These are phyloP conservation scores for Noturus placidus DNA, from an alignment of 2,113 vertebrate genomes.

Conservation along the genomic window DNA sequence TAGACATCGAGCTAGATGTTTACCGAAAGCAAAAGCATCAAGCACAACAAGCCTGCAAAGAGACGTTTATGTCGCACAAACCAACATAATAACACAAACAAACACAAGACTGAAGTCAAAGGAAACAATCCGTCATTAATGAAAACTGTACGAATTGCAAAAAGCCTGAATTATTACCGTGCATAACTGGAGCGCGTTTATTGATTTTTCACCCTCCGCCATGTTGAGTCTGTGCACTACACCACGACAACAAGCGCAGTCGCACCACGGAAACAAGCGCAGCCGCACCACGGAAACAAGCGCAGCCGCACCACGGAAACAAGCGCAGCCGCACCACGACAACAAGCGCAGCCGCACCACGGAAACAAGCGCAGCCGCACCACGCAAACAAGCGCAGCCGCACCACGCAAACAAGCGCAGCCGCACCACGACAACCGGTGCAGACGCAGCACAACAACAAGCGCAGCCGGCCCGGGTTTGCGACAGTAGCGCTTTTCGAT, in stretches of 20 bases:
- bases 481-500: neutral
- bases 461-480: neutral
- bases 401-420: too few species aligned
- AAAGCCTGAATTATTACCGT: conserved; percentile 62
- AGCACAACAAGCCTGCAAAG: neutral
- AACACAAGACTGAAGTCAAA: neutral
- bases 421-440: neutral
- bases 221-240: conserved; percentile 62
- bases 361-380: too few species aligned
- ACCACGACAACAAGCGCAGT: neutral
- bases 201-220: conserved; percentile 68
- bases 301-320: too few species aligned
- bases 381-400: too few species aligned
- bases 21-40: conserved; percentile 5
- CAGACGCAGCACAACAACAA: too few species aligned
- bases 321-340: neutral
- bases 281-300: neutral
- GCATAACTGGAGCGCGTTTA: conserved; percentile 66
- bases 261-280: neutral
- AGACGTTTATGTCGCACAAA: neutral
- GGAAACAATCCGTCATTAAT: neutral
- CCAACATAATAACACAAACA: too few species aligned
- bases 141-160: conserved; percentile 26
- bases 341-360: too few species aligned
- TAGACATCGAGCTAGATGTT: neutral